phyloP scores from a whole-genome alignment of 1,140 invertebrate genomes.

The Panulirus ornatus region DNA sequence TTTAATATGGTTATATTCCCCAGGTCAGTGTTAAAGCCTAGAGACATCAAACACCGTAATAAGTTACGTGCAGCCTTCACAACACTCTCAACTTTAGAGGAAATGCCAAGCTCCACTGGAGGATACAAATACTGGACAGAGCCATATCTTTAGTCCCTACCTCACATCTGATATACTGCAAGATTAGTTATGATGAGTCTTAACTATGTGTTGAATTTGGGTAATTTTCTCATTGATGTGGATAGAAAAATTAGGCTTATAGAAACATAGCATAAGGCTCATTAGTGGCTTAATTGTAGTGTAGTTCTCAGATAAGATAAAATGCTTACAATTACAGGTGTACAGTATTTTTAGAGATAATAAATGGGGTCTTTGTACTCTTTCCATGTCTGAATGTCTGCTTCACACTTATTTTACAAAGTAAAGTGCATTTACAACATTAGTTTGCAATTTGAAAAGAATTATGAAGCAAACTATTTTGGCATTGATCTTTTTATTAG shows the following conservation, averaged over 20 bases:
- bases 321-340: neutral
- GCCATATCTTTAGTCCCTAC: constrained; percentile 79
- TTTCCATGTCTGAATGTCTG: neutral
- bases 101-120: constrained; percentile 55
- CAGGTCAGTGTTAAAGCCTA: constrained; percentile 84
- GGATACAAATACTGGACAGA: constrained; percentile 80
- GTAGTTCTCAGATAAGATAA: neutral
- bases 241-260: constrained; percentile 31
- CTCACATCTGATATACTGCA: neutral
- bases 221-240: constrained; percentile 4
- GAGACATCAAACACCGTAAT: constrained; percentile 85
- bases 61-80: constrained; percentile 78
- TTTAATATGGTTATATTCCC: neutral
- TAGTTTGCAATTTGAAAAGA: neutral
- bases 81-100: constrained; percentile 77
- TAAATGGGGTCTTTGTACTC: neutral
- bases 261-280: constrained; percentile 16
- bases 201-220: constrained; percentile 22
- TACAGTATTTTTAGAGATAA: constrained; percentile 42
- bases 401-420: neutral
- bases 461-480: neutral
- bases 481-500: neutral
- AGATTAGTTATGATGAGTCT: constrained; percentile 30
- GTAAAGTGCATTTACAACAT: neutral
- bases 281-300: neutral